Percentiles rank a stretch among this genome's conserved stretches.
phyloP scores from a whole-genome alignment of 2,113 vertebrate species.

The Nesoenas mayeri region DNA sequence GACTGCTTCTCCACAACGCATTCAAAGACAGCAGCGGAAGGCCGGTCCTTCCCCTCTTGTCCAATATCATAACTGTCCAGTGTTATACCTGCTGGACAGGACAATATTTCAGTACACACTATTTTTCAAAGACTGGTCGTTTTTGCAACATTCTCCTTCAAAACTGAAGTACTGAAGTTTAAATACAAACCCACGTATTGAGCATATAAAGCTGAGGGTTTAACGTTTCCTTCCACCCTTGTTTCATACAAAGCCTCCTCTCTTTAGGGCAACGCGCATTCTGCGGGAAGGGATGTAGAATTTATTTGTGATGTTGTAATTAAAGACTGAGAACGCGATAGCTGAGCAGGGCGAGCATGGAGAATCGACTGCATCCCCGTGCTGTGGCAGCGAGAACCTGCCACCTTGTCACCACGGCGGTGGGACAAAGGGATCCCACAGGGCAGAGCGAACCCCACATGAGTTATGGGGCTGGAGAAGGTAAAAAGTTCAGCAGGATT shows the following conservation, averaged over 20 bases:
- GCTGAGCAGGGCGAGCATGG: neutral
- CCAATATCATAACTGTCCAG: neutral
- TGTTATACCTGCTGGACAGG: neutral
- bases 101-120: neutral
- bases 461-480: constrained; percentile 47
- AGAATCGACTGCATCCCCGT: neutral
- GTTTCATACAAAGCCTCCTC: neutral
- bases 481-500: constrained; percentile 53
- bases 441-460: constrained; percentile 14
- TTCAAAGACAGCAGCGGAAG: neutral
- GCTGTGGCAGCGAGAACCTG: constrained; percentile 45
- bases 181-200: neutral
- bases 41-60: neutral
- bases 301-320: neutral
- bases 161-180: neutral
- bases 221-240: neutral
- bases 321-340: neutral
- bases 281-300: neutral
- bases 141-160: neutral
- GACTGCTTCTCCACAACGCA: constrained; percentile 12
- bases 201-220: neutral
- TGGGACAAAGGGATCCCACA: constrained; percentile 49
- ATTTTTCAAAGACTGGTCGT: neutral
- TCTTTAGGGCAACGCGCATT: neutral
- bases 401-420: constrained; percentile 36